A percentile compares a stretch with the other conserved stretches of the same genome.
phyloP scores from a whole-genome alignment of 2,888 invertebrate species.

The Caenorhabditis virilis region DNA sequence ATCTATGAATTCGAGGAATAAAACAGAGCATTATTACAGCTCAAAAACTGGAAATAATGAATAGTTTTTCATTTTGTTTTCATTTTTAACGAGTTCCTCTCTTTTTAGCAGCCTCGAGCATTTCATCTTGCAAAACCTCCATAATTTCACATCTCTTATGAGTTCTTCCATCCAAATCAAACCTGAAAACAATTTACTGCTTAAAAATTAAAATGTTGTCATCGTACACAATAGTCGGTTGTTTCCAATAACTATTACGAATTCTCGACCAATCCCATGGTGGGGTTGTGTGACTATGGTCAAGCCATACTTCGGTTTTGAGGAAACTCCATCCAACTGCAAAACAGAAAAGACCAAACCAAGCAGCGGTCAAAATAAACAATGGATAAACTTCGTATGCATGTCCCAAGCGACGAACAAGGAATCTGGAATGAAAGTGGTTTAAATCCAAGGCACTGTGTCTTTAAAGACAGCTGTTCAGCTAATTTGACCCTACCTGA shows the following conservation, averaged over 20 bases:
- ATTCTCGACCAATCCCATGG: slow-evolving; percentile 64
- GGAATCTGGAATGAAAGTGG: slow-evolving; percentile 60
- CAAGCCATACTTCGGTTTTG: slow-evolving; percentile 62
- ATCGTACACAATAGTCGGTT: slow-evolving; percentile 39
- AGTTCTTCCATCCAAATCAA: slow-evolving; percentile 55
- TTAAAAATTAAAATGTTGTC: not conserved
- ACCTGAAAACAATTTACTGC: slow-evolving; percentile 11
- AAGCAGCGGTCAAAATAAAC: slow-evolving; percentile 48
- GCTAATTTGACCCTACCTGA: too few relatives aligned
- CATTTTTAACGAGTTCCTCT: slow-evolving; percentile 42
- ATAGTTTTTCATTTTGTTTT: not conserved
- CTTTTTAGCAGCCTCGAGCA: slow-evolving; percentile 65
- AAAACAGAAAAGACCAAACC: slow-evolving; percentile 52
- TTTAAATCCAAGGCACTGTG: too few relatives aligned
- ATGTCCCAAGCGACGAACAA: slow-evolving; percentile 55
- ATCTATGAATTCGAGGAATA: not conserved
- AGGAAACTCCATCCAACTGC: slow-evolving; percentile 53
- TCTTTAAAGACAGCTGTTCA: too few relatives aligned
- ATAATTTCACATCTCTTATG: slow-evolving; percentile 57
- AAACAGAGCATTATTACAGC: not conserved
- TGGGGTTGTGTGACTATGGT: slow-evolving; percentile 53
- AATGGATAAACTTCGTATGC: slow-evolving; percentile 64
- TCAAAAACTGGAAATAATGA: not conserved
- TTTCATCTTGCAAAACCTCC: slow-evolving; percentile 63
- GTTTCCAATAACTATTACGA: slow-evolving; percentile 57